phyloP scores from a whole-genome alignment of 2,113 vertebrate species.

The Willisornis vidua region DNA sequence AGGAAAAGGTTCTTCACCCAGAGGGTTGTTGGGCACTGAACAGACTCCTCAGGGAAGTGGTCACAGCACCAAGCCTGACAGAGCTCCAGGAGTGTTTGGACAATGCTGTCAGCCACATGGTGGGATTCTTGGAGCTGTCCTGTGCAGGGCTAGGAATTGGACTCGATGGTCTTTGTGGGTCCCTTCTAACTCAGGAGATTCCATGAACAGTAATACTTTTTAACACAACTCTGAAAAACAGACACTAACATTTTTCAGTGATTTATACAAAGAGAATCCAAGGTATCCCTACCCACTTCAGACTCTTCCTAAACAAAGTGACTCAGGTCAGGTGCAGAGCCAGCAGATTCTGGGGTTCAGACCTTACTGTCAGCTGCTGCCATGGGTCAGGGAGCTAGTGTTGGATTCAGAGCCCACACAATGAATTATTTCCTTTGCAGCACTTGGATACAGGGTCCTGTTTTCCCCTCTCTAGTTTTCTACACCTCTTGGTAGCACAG shows the following conservation, averaged over 20 bases:
- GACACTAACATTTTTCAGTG: not conserved
- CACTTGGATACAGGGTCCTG: not conserved
- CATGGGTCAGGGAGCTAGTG: accelerated
- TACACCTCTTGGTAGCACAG: not conserved
- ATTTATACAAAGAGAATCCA: accelerated
- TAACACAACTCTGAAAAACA: accelerated
- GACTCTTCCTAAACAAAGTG: not conserved
- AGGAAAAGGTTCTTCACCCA: not conserved
- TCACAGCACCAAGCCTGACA: not conserved
- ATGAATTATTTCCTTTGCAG: not conserved
- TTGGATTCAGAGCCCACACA: not conserved
- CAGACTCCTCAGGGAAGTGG: not conserved
- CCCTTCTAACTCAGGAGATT: not conserved
- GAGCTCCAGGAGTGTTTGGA: not conserved
- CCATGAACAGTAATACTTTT: not conserved
- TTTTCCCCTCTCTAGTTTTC: not conserved
- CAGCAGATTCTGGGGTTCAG: not conserved
- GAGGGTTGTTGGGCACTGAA: not conserved
- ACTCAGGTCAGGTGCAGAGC: not conserved
- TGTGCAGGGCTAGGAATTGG: not conserved
- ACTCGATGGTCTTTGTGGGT: not conserved
- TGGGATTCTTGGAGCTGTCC: not conserved
- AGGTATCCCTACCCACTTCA: not conserved
- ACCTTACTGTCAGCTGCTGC: not conserved
- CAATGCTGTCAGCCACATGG: accelerated